Evolutionary conservation across 2,888 invertebrate species (phyloP), one percentile per base, ranked within the genome.

Genomic region (Hypselothyrea guttata): DNA sequence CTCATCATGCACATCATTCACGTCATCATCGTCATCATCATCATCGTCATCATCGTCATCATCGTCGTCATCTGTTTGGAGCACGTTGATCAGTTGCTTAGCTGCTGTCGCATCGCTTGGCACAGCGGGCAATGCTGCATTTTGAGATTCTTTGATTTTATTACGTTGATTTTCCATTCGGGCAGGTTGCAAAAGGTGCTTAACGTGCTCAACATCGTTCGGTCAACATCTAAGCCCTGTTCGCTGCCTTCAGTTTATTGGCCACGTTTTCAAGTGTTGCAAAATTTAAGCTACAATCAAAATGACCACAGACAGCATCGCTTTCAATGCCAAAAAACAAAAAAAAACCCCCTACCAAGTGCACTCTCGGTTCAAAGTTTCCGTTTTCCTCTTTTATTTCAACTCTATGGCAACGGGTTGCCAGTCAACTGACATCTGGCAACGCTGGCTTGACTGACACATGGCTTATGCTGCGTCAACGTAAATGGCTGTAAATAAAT

Each of bases 401-500:
- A n/a, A n/a, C 13, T 7, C 8, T n/a, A 13, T 18, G 37, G 44
- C 44, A 38, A 37, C 31, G 33, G 35, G 13, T 37, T 11, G 35
- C 53, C 44, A 33, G 28, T 31, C 41, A 47, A 12, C 12, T 27
- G 34, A 18, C 47, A 51, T 42, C 53, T 42, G 52, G 40, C 53
- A 31, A 47, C 51, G 35, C 35, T 37, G 37, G 16, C 37, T 40
- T 59, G 54, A 55, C 59, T 75, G 86, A 84, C 86, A 81, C 71
- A 72, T 77, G 84, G 82, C 84, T 84, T 84, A 84, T 71, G 81
- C 73, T 58, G 61, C 77, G 63, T 84, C 84, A 84, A 84, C 84
- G 62, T 84, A 81, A 77, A 81, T 81, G 84, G 71, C 68, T 78
- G 84, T 83, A 84, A 78, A 78, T 84, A 86, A 84, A 84, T 84